Base-by-base conservation (phyloP, 1,140 invertebrate genomes). In the Nephila pilipes region DNA sequence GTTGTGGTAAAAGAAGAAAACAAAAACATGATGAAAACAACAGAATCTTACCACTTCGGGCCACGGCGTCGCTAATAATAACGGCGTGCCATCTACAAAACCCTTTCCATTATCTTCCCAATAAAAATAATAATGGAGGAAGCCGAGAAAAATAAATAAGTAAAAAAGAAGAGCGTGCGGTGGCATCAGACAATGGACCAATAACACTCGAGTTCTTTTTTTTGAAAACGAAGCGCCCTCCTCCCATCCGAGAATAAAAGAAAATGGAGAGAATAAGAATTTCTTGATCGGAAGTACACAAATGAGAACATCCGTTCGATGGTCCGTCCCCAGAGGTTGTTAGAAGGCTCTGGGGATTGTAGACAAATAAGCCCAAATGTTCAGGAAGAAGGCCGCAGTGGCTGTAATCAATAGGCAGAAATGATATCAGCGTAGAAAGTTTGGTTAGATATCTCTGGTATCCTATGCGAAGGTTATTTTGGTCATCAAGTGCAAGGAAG, bases 221-320 rank as follows among this genome's bases (percentile, higher is more conserved):
- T 75, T 87, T 87, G 29, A 83, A 83, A 83, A 83, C 46, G 38
- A 54, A 54, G 80, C n/a, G n/a, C 8, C 14, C 25, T 20, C 29
- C 69, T 29, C 29, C 69, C 69, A 18, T 14, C 12, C 12, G 25
- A 75, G 69, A 75, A 46, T 75, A 83, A 83, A 83, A 83, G 81
- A 83, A 83, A 46, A 8, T 25, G 85, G 32, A 20, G 55, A 87
- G 85, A 54, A 54, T 60, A 87, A 60, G 85, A 87, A 60, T 87
- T 87, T 58, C 85, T 87, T 60, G 85, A 60, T 36, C 55, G 85
- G 85, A 87, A 87, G 54, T 60, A 29, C 85, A 29, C 55, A 58
- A 87, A 87, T 54, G 85, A 87, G 85, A 63, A 87, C 85, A 87
- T 87, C 85, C 85, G 85, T 36, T 87, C 55, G 85, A 87, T 60